Percentiles rank a stretch among this genome's conserved stretches.
phyloP scores from a whole-genome alignment of 2,113 vertebrate species.

The Xenopus laevis region DNA sequence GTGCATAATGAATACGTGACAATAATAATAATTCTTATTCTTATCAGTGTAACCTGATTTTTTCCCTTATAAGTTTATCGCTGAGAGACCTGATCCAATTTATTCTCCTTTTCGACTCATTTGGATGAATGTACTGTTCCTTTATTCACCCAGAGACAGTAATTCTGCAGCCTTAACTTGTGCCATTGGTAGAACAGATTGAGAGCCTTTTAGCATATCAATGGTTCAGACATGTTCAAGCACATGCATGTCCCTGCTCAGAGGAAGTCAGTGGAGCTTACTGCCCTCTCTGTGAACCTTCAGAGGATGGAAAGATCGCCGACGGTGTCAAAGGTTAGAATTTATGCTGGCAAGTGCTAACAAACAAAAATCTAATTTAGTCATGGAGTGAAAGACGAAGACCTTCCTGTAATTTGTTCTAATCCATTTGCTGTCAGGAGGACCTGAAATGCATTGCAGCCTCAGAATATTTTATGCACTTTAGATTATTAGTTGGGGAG shows the following conservation, averaged over 20 bases:
- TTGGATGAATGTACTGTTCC: too few relatives aligned
- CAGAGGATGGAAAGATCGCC: constrained; percentile 76
- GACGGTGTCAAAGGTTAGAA: constrained; percentile 81
- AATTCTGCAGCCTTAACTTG: too few relatives aligned
- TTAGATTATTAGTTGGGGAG: too few relatives aligned
- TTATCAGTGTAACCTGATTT: too few relatives aligned
- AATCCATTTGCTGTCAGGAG: constrained; percentile 33
- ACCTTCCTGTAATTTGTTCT: constrained; percentile 42
- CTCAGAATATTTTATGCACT: too few relatives aligned
- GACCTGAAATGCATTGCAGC: constrained; percentile 11
- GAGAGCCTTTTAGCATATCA: constrained; percentile 55
- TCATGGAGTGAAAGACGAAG: constrained; percentile 62
- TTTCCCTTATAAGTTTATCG: too few relatives aligned
- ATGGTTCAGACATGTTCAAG: constrained; percentile 66
- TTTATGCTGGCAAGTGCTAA: constrained; percentile 81
- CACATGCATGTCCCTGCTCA: constrained; percentile 49
- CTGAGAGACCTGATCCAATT: too few relatives aligned
- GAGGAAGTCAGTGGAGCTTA: constrained; percentile 65
- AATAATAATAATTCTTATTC: too few relatives aligned
- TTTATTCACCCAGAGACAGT: too few relatives aligned
- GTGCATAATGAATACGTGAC: too few relatives aligned
- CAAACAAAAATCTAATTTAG: constrained; percentile 85
- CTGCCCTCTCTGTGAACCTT: constrained; percentile 91
- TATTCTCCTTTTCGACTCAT: too few relatives aligned
- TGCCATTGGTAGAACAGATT: too few relatives aligned